A percentile compares a stretch with the other conserved stretches of the same genome.
Conservation (phyloP, 2,113 vertebrate genomes). For the Zosterops japonicus region DNA sequence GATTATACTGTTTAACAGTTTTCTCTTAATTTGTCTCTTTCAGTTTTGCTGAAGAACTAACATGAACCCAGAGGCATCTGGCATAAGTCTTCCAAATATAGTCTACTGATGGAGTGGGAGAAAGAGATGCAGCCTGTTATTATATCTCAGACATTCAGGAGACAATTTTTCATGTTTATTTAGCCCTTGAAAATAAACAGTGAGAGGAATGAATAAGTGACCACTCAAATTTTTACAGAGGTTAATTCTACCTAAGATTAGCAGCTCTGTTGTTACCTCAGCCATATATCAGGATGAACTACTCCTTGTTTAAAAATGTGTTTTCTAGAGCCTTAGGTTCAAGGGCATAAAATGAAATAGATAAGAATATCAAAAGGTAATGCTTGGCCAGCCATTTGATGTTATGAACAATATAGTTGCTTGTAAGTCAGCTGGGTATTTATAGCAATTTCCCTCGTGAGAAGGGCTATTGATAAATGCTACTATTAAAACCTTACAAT, state of each 20-base stretch:
- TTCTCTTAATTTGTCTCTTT: neutral
- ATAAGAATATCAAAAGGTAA: neutral
- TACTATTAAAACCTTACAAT: slow-evolving; percentile 11
- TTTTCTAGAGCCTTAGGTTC: neutral
- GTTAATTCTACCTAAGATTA: neutral
- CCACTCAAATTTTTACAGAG: neutral
- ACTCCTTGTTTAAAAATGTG: neutral
- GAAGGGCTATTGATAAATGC: neutral
- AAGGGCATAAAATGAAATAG: neutral
- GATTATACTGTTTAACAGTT: neutral
- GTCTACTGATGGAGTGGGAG: neutral
- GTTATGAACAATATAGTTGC: neutral
- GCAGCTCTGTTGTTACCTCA: neutral
- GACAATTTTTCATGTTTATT: neutral
- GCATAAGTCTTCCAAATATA: neutral
- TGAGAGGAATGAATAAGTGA: neutral
- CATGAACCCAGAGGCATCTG: neutral
- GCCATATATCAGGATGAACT: neutral
- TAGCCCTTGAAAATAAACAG: neutral
- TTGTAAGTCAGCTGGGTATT: neutral
- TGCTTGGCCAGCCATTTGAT: neutral
- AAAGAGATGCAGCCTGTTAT: neutral
- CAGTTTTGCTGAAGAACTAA: neutral
- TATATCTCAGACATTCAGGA: neutral
- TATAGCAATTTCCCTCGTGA: neutral